Evolutionary conservation across 2,113 vertebrate genomes (phyloP).

Genomic region (Mus spicilegus): DNA sequence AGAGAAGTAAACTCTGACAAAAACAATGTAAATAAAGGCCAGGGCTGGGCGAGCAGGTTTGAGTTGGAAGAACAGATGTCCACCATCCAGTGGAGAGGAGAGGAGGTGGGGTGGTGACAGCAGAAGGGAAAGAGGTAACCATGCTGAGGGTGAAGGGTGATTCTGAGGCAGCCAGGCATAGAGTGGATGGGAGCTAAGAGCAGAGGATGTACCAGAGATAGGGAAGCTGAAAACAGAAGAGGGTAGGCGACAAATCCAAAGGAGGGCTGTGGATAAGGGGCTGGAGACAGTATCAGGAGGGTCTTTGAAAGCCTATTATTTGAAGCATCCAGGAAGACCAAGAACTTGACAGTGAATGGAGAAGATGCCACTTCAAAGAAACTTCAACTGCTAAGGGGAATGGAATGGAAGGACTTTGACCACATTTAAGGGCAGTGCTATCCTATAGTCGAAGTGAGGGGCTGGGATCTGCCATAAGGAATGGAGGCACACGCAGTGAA

Average conservation of each 20-base stretch:
- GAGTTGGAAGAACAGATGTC: not conserved
- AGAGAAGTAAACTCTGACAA: not conserved
- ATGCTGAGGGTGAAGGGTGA: not conserved
- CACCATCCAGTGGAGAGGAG: not conserved
- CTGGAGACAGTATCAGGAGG: accelerated
- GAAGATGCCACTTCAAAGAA: not conserved
- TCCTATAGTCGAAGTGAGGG: not conserved
- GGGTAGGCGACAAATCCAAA: not conserved
- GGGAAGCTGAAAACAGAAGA: not conserved
- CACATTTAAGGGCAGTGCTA: not conserved
- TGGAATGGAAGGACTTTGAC: too few species aligned
- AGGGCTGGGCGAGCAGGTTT: not conserved
- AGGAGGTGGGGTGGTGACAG: too few species aligned
- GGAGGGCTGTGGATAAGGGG: too few species aligned
- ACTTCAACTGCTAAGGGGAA: not conserved
- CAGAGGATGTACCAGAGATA: not conserved
- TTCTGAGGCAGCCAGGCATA: not conserved
- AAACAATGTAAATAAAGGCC: not conserved
- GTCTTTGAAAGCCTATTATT: not conserved
- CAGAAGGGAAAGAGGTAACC: not conserved
- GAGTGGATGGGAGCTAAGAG: not conserved
- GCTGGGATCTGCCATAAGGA: too few species aligned
- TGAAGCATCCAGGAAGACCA: not conserved
- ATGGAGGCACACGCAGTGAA: accelerated
- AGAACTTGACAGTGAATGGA: not conserved